Evolutionary conservation across 1,140 invertebrate species (phyloP), one percentile per base, ranked within the genome.

Genomic region (Penaeus chinensis): DNA sequence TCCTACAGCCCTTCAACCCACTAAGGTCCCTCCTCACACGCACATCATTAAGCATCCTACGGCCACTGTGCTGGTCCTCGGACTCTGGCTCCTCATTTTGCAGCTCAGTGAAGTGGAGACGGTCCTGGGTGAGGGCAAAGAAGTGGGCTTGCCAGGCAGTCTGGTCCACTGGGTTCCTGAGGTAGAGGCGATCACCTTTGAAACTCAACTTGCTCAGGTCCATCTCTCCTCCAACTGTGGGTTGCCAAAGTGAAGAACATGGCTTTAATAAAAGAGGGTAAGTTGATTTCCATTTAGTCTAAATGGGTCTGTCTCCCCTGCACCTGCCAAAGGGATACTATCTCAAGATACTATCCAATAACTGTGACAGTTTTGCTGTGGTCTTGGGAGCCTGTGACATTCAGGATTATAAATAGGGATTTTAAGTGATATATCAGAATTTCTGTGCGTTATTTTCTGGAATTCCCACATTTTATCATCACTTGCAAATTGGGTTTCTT

Each of bases 121-220:
- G 97, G 90, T 95, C 95, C 82, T 96, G 94, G 0, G 96, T 98
- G 19, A 99, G 92, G n/a, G 98, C 96, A 92, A 99, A 99, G 91
- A 98, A 98, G 93, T 99, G 98, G 0, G 97, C 96, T 91, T 96
- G 95, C 98, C 98, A 99, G 89, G 96, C 95, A 92, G 95, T 54
- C 13, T 66, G 95, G 90, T 98, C 96, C 0, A 97, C 94, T 0
- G 95, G 95, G 94, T 99, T 98, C 93, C 98, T 96, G 54, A 99
- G 92, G 91, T 96, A 97, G 80, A 99, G 93, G 82, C 98, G 95
- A 0, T 98, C 98, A 93, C 98, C 99, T 93, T 97, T 98, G 0
- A 97, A 97, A 96, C 92, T 96, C 97, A 78, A 96, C 94, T 89
- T 84, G 47, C 80, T 77, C 19, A 85, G 69, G 54, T 82, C 88